Base-by-base conservation (phyloP, 2,113 vertebrate genomes). In the Labeo catla region DNA sequence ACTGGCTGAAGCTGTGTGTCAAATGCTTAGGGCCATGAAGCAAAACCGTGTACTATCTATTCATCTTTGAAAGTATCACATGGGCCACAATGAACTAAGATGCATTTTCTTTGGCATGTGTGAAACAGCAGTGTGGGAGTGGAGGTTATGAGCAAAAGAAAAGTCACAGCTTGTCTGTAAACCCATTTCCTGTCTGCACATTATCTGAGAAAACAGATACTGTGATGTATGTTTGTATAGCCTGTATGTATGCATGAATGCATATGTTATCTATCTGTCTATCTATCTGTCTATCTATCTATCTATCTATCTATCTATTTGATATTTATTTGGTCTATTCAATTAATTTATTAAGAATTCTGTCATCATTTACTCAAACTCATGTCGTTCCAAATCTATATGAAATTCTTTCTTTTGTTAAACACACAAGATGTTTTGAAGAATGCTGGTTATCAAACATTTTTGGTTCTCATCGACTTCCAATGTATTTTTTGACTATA, bases 171-270 rank as follows among this genome's bases (percentile, higher is more conserved):
- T 47, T 59, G 47, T 81, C 70, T 72, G 34, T 34, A 52, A 52
- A 65, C 13, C 52, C 61, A 84, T 78, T 70, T 84, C 74, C 86
- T 78, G 81, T 84, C 49, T 83, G 39, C 34, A 45, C 47, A 23
- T 72, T 3, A 28, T 43, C 34, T 49, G 15, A 77, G 73, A 47
- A n/a, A 63, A 54, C 57, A 61, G 47, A 72, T 39, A 34, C 23
- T 66, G 68, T 16, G 88, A 50, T 81, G 88, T 88, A 87, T 84
- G 47, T 16, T 43, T 6, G 2, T 57, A 28, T 34, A 59, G 57
- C 19, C 19, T 57, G 74, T 45, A 19, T 79, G 73, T 86, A 45
- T 86, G 83, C 36, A 57, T 73, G 63, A 28, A 28, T 28, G 28
- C 28, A 28, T 28, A 28, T 28, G 28, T 28, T 28, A 28, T 28